Base-by-base conservation (phyloP, 2,797 vertebrate genomes). In the Takifugu rubripes region DNA sequence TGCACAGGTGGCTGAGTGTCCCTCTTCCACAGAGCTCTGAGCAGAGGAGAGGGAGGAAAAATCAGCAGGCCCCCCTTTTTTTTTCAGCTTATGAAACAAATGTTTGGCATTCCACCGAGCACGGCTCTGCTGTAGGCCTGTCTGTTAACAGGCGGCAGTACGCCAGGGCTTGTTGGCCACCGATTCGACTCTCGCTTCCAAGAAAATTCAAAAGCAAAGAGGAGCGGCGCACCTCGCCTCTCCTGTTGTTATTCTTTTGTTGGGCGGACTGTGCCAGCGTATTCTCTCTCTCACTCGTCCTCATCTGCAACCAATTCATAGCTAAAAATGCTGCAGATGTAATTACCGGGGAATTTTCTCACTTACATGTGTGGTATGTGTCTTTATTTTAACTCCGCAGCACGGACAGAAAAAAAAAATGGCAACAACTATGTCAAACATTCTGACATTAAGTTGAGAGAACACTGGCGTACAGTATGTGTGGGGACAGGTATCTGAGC, bases 81-180 rank as follows among this genome's bases (percentile, higher is more conserved):
- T 52, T 77, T 77, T 70, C 77, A 84, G 70, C 78, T 81, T 86
- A 84, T 86, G 81, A 90, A 84, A 84, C 72, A 80, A 87, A 89
- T 89, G 81, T 85, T 86, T 89, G 72, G 79, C 78, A 91, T 91
- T 91, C 89, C 88, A 68, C 49, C 42, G 70, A 68, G 71, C 64
- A 45, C 68, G 56, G 83, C 84, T 75, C 76, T 76, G 82, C 82
- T 81, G 81, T 84, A 83, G 83, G 83, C 73, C 81, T 84, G 83
- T 84, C 87, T 83, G 81, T 84, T 81, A 82, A 68, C 71, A 64
- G 74, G 62, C 64, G 65, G 72, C 75, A 58, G 58, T 48, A 44
- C 17, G 69, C 81, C 84, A 83, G 77, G 68, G 74, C 73, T 74
- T 63, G 78, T 65, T 84, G 77, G 81, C 77, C 72, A 77, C 56